A percentile compares a stretch with the other conserved stretches of the same genome.
Evolutionary conservation across 1,140 invertebrate genomes (phyloP).

Genomic region (Neotoxoptera formosana): DNA sequence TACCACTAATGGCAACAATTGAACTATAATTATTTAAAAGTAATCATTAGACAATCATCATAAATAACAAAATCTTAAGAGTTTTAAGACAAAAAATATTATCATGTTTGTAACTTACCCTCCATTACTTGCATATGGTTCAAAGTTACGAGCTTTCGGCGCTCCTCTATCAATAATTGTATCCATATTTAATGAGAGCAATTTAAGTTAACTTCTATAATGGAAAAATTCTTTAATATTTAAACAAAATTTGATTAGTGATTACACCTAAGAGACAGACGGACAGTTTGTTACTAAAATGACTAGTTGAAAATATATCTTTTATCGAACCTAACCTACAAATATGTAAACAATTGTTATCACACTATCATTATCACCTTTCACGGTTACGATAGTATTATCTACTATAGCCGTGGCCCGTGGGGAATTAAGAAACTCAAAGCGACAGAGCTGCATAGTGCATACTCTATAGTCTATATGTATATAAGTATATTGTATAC

Average conservation of each 20-base stretch:
- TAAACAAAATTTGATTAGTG: not conserved
- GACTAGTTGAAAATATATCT: not conserved
- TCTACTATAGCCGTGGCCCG: no score
- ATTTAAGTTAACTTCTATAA: not conserved
- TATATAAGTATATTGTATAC: no score
- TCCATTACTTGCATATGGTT: conserved; percentile 55
- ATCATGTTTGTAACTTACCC: conserved; percentile 13
- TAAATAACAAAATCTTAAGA: not conserved
- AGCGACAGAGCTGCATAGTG: no score
- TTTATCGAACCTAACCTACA: not conserved
- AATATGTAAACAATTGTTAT: conserved; percentile 8
- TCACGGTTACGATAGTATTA: no score
- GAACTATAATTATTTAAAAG: conserved; percentile 68
- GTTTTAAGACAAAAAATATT: not conserved
- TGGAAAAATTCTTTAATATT: not conserved
- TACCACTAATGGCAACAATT: conserved; percentile 91
- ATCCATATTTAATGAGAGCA: not conserved
- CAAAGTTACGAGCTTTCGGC: conserved; percentile 6
- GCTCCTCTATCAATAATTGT: conserved; percentile 52
- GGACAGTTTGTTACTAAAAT: conserved; percentile 22
- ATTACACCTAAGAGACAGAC: not conserved
- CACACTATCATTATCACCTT: not conserved
- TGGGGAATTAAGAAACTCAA: no score
- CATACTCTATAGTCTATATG: no score
- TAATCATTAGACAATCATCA: not conserved